These are phyloP conservation scores for Pristiophorus japonicus DNA, from an alignment of 2,113 vertebrate species.

Conservation along the genomic window DNA sequence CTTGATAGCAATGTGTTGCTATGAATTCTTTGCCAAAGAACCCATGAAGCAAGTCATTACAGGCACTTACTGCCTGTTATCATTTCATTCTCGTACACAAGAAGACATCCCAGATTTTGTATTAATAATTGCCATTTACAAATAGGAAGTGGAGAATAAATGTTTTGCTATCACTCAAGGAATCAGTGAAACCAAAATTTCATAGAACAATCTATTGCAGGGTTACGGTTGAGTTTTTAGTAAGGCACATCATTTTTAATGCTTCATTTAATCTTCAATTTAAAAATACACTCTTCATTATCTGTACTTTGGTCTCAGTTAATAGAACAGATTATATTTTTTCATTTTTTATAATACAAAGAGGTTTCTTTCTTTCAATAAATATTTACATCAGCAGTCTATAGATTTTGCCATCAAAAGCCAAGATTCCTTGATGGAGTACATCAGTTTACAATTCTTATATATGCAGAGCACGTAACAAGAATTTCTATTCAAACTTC, in stretches of 20 bases:
- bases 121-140: not conserved
- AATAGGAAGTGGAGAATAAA: not conserved
- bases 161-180: not conserved
- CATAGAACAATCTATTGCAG: not conserved
- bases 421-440: not conserved
- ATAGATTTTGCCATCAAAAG: not conserved
- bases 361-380: not conserved
- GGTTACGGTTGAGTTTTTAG: not conserved
- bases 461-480: not conserved
- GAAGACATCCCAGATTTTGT: not conserved
- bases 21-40: too few relatives aligned
- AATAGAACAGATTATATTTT: not conserved
- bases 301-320: not conserved
- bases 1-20: too few relatives aligned
- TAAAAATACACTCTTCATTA: not conserved
- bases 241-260: not conserved
- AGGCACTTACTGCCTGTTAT: not conserved
- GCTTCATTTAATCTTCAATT: not conserved
- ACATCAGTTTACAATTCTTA: not conserved
- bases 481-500: not conserved
- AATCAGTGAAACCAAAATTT: not conserved
- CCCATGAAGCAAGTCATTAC: too few relatives aligned
- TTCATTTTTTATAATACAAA: not conserved
- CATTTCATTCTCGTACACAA: not conserved
- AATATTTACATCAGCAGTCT: not conserved